Conservation (phyloP, 2,797 vertebrate genomes). For the Denticeps clupeoides region DNA sequence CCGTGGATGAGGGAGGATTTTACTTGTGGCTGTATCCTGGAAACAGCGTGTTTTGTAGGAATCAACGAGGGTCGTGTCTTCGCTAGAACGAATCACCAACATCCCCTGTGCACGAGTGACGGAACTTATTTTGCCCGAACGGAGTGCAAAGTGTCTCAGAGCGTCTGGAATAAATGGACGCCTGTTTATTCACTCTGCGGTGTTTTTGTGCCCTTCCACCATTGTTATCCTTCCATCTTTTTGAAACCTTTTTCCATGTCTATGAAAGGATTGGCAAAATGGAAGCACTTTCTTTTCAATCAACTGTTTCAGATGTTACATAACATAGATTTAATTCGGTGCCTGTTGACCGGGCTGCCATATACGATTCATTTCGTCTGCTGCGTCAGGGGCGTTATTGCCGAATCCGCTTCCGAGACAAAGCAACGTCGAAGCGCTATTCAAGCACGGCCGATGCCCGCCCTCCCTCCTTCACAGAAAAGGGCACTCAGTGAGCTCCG, state of each 20-base stretch:
- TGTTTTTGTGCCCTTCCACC: neutral
- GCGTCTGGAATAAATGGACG: neutral
- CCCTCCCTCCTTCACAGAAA: constrained; percentile 22
- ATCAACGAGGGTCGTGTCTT: constrained; percentile 28
- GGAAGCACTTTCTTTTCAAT: neutral
- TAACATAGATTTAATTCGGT: too few relatives aligned
- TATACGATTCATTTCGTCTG: too few relatives aligned
- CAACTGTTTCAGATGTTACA: too few relatives aligned
- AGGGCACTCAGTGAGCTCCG: constrained; percentile 33
- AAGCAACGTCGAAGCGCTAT: too few relatives aligned
- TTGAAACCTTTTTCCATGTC: neutral
- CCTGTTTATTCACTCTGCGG: neutral
- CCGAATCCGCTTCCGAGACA: too few relatives aligned
- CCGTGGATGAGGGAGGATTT: constrained; percentile 3
- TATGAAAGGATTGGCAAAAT: neutral
- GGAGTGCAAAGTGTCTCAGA: too few relatives aligned
- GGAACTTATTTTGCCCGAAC: too few relatives aligned
- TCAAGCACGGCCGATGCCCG: constrained; percentile 8
- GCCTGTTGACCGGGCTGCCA: too few relatives aligned
- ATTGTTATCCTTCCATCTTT: neutral
- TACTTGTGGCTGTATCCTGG: constrained; percentile 26
- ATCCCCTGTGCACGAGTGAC: too few relatives aligned
- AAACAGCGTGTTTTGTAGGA: constrained; percentile 28
- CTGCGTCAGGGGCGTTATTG: too few relatives aligned
- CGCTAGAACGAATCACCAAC: too few relatives aligned